Percentiles rank a stretch among this genome's conserved stretches.
These are phyloP conservation scores for Phylloscopus trochiloides DNA, from an alignment of 2,113 vertebrate genomes.

Conservation along the genomic window DNA sequence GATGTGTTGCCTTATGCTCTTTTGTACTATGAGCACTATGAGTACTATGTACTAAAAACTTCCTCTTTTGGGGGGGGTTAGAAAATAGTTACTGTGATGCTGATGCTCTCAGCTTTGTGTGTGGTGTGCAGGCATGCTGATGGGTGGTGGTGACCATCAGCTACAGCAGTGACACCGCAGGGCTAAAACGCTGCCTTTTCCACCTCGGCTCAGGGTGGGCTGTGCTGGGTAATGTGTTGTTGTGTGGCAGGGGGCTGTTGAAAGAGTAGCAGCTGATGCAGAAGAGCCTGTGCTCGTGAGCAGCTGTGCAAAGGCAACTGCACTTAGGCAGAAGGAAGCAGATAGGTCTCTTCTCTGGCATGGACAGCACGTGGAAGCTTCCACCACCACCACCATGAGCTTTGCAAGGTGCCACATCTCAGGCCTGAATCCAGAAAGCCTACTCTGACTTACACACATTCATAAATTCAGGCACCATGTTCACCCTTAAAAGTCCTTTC, in stretches of 20 bases:
- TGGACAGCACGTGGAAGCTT: background rate
- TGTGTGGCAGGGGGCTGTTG: background rate
- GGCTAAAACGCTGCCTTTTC: background rate
- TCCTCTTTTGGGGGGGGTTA: background rate
- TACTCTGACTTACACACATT: background rate
- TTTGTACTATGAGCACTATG: background rate
- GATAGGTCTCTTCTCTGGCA: accelerated
- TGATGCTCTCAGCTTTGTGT: accelerated
- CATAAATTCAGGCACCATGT: background rate
- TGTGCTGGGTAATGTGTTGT: background rate
- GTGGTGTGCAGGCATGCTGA: background rate
- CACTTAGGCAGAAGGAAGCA: background rate
- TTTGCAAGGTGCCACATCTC: background rate
- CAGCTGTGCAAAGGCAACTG: background rate
- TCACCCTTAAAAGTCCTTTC: background rate
- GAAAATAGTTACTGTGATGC: background rate
- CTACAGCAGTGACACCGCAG: background rate
- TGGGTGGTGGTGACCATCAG: background rate
- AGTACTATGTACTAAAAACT: background rate
- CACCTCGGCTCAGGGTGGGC: background rate
- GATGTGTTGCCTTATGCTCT: background rate
- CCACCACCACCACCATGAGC: accelerated
- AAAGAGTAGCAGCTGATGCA: background rate
- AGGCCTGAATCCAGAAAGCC: background rate
- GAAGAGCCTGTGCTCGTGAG: background rate